Base-by-base conservation (phyloP, 2,888 invertebrate genomes). In the Tuta absoluta region DNA sequence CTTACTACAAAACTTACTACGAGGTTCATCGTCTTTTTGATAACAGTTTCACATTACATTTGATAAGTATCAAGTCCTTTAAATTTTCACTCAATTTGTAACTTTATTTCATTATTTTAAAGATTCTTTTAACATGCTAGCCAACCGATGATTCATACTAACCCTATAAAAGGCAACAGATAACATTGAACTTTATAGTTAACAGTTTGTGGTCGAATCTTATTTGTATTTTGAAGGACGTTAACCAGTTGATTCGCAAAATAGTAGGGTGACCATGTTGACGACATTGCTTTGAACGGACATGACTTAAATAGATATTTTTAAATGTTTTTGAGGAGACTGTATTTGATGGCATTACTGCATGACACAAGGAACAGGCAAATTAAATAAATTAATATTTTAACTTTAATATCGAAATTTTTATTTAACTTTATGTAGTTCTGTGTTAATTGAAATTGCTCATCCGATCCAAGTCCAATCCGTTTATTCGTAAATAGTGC, bases 251-350 rank as follows among this genome's bases (percentile, higher is more conserved):
- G 67, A 68, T 66, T 70, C 68, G 71, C 74, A 66, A 72, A 71
- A 71, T 72, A 58, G 67, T 76, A 76, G 66, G 71, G 82, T 81
- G 73, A 79, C 82, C 80, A 82, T 75, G 70, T 66, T 62, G 28
- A 56, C 12, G n/a, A 49, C 14, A 14, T 10, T 19, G 19, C 7
- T 10, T 4, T 23, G 4, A 0, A 23, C 24, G 51, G 51, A 53
- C 49, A 49, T 3, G 23, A 21, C 2, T 10, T n/a, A 4, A 49
- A 19, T 14, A 48, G 48, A 19, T 21, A 23, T 14, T 14, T 12
- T 23, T 23, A 23, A 23, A 12, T n/a, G n/a, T n/a, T 53, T 14
- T 53, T 4, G 12, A 23, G 24, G 24, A 24, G 51, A 24, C 24
- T 53, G 51, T 23, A 24, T 23, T 23, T 19, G 49, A 8, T 19